Base-by-base conservation (phyloP, 2,113 vertebrate species). In the Donacobius atricapilla region DNA sequence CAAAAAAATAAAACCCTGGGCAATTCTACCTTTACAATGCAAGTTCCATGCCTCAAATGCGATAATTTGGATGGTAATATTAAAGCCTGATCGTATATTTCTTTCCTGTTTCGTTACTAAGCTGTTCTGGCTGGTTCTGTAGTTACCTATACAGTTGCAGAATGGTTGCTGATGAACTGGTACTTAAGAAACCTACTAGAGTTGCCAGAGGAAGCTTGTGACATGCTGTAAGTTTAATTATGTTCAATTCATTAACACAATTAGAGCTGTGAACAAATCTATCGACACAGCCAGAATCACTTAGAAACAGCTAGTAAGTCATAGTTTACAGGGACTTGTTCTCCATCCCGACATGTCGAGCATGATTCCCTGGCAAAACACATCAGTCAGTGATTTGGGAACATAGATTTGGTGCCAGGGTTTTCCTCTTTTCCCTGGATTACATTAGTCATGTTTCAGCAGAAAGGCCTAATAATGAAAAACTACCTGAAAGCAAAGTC, bases 241-340 rank as follows among this genome's bases (percentile, higher is more conserved):
- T 97, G 97, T 97, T 97, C 97, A 98, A 98, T 98, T 98, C 97
- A 98, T 98, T 98, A 98, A 97, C 97, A 98, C 96, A 97, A 97
- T 98, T 98, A 98, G 95, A 97, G 96, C 96, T 97, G 97, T 96
- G 96, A 98, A 97, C 97, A 97, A 96, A 97, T 98, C 94, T 98
- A 98, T 98, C 20, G 97, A 97, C 97, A 97, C 83, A 98, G 97
- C 93, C 97, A 97, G 97, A 97, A 97, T 96, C 95, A 92, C 96
- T 98, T 97, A 97, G 96, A 93, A 97, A 96, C 89, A 96, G 89
- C 92, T 97, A 96, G 95, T 94, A 97, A 97, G 96, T 97, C 97
- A 95, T 89, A 97, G 96, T 97, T 96, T 94, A 87, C 23, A n/a
- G 73, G 91, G 66, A 85, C 78, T 95, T 90, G 68, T 88, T 87